Evolutionary conservation across 2,888 invertebrate species (phyloP).

Genomic region (Apodemia zela): DNA sequence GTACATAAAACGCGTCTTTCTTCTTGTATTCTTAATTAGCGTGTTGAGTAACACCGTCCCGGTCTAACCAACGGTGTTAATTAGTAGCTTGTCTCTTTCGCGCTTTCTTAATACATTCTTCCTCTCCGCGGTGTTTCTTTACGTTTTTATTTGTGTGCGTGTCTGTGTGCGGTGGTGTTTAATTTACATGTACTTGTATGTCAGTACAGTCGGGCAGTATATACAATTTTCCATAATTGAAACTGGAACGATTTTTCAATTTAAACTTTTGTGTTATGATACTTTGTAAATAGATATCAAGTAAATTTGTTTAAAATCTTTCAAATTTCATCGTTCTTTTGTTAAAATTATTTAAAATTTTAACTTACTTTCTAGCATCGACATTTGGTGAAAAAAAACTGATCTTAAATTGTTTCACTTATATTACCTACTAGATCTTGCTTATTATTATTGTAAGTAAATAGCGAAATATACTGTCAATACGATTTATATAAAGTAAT

Average conservation of each 20-base stretch:
- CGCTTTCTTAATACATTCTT: conserved; percentile 82
- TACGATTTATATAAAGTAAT: no score
- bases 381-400: no score
- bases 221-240: conserved; percentile 11
- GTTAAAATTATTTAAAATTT: no score
- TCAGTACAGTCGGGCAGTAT: conserved; percentile 51
- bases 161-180: conserved; percentile 78
- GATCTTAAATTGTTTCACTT: no score
- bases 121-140: conserved; percentile 79
- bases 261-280: not conserved
- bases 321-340: no score
- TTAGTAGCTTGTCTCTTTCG: conserved; percentile 73
- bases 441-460: no score
- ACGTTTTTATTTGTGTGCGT: conserved; percentile 80
- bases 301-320: no score
- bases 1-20: conserved; percentile 81
- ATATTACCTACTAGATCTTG: no score
- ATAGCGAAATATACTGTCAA: no score
- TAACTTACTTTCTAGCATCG: no score
- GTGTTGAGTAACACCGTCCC: conserved; percentile 67
- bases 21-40: conserved; percentile 87
- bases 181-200: conserved; percentile 81
- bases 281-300: no score
- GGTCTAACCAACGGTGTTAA: conserved; percentile 67
- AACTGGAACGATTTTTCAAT: not conserved